Conservation (phyloP, 2,113 vertebrate genomes). For the Trochalopteron elliotii region DNA sequence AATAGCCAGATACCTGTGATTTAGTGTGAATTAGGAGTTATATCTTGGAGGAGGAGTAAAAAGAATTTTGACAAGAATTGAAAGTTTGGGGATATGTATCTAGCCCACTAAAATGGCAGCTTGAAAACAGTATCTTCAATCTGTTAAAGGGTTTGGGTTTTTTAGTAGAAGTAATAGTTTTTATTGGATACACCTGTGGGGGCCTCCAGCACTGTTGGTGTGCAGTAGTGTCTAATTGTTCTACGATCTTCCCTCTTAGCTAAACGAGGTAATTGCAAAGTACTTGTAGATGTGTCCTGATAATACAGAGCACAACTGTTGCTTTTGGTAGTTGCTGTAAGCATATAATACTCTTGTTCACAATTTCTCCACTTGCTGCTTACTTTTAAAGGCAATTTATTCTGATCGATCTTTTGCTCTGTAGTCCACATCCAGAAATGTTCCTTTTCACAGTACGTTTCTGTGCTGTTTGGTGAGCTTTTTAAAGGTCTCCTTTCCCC, state of each 20-base stretch:
- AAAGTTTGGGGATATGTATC: background rate
- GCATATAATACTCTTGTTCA: background rate
- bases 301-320: background rate
- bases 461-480: background rate
- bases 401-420: background rate
- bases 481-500: background rate
- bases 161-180: background rate
- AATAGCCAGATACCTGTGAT: background rate
- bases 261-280: background rate
- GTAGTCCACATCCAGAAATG: background rate
- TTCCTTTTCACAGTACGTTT: background rate
- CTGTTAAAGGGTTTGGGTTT: background rate
- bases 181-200: background rate
- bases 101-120: background rate
- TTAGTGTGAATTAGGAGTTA: background rate
- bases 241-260: background rate
- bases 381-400: background rate
- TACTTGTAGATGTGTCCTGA: background rate
- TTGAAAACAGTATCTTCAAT: background rate
- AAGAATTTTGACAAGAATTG: background rate
- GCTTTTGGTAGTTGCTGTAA: background rate
- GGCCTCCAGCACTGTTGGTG: background rate
- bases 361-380: background rate
- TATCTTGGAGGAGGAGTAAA: background rate
- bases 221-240: background rate